These are phyloP conservation scores for Prionailurus bengalensis DNA, from an alignment of 2,113 vertebrate species.

Conservation along the genomic window DNA sequence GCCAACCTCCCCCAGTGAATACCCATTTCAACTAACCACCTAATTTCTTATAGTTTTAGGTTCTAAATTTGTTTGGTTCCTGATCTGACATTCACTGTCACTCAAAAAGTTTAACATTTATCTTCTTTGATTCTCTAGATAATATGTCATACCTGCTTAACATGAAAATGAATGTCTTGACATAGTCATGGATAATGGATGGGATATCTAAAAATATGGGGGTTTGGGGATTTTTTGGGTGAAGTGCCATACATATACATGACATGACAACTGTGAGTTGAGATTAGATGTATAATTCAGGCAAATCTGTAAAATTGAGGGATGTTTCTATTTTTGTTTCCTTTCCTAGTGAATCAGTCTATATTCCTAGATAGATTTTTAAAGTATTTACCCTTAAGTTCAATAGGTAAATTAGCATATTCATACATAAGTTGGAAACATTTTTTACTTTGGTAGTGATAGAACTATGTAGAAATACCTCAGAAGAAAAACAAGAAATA, in stretches of 20 bases:
- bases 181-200: neutral
- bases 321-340: neutral
- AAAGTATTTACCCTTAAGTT: neutral
- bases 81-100: slow-evolving; percentile 24
- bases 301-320: neutral
- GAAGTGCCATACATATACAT: neutral
- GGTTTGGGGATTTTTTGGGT: neutral
- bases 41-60: slow-evolving; percentile 72
- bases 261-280: neutral
- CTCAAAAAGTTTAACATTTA: slow-evolving; percentile 21
- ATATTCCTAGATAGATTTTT: neutral
- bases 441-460: neutral
- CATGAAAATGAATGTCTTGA: neutral
- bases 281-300: slow-evolving; percentile 35
- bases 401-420: neutral
- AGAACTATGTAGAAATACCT: neutral
- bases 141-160: neutral
- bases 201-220: neutral
- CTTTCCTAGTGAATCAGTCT: neutral
- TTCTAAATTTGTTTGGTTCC: slow-evolving; percentile 63
- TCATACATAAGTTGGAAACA: neutral
- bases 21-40: slow-evolving; percentile 37
- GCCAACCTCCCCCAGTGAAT: slow-evolving; percentile 51
- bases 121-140: neutral
- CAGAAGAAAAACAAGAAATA: neutral